Evolutionary conservation across 2,888 invertebrate genomes (phyloP).

Genomic region (Crossocerus cetratus): DNA sequence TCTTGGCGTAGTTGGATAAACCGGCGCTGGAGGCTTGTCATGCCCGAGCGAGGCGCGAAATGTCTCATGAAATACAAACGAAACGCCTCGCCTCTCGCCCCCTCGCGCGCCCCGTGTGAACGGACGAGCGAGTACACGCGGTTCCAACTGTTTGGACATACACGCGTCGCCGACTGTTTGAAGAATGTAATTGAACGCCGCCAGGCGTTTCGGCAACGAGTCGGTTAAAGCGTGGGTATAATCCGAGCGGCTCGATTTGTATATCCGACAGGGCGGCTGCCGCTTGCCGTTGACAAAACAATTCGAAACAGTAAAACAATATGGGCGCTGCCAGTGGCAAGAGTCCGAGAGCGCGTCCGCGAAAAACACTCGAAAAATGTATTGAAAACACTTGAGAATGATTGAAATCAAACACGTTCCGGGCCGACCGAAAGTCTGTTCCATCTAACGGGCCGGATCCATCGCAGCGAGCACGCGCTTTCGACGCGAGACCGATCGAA

Average conservation of each 20-base stretch:
- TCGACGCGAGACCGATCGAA: constrained; percentile 25
- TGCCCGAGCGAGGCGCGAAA: not conserved
- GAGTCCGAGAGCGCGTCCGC: constrained; percentile 24
- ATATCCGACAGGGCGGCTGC: constrained; percentile 36
- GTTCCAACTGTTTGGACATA: not conserved
- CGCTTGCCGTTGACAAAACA: constrained; percentile 47
- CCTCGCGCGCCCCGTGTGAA: not conserved
- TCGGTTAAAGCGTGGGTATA: constrained; percentile 20
- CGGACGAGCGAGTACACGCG: constrained; percentile 5
- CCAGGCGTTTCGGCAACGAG: not conserved
- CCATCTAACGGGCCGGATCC: not conserved
- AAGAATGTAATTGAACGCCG: constrained; percentile 18
- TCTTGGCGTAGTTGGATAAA: not conserved
- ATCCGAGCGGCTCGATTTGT: constrained; percentile 52
- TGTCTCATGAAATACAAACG: constrained; percentile 3
- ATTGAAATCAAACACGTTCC: constrained; percentile 61
- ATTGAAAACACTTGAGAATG: constrained; percentile 59
- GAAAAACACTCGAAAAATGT: constrained; percentile 55
- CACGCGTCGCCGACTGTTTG: not conserved
- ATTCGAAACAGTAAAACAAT: constrained; percentile 58
- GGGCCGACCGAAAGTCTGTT: not conserved
- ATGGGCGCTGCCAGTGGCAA: constrained; percentile 25
- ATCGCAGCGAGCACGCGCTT: constrained; percentile 1
- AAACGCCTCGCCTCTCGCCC: not conserved
- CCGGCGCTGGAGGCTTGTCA: not conserved